A percentile compares a stretch with the other conserved stretches of the same genome.
These are phyloP conservation scores for Helarctos malayanus DNA, from an alignment of 2,797 vertebrate species.

Conservation along the genomic window DNA sequence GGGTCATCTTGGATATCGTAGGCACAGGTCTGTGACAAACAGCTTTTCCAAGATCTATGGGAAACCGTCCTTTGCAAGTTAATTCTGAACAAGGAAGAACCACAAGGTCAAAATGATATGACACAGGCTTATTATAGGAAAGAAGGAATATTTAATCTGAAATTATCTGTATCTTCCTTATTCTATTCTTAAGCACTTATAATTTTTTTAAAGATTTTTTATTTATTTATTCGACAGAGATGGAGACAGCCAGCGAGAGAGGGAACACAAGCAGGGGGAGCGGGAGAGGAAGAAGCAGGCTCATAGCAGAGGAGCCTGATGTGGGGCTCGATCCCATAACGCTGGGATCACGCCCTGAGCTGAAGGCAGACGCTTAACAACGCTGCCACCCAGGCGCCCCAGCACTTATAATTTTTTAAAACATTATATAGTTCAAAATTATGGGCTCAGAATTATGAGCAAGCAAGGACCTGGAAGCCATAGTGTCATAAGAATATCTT, in stretches of 20 bases:
- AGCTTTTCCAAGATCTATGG: neutral
- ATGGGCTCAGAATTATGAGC: neutral
- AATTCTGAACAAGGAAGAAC: neutral
- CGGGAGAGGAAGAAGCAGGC: no score
- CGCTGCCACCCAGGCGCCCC: no score
- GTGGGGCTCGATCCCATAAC: no score
- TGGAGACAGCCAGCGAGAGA: no score
- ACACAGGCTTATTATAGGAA: neutral
- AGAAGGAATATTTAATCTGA: neutral
- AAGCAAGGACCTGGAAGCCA: neutral
- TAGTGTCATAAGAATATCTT: neutral
- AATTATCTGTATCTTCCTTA: neutral
- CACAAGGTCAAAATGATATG: neutral
- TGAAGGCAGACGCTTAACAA: no score
- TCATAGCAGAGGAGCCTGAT: no score
- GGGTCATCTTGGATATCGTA: neutral
- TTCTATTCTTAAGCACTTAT: neutral
- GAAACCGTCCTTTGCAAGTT: neutral
- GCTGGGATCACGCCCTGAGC: no score
- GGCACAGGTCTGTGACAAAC: neutral
- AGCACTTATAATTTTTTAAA: neutral
- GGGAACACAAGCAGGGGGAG: no score
- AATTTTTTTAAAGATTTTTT: neutral
- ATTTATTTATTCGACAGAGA: no score
- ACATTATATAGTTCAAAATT: neutral